A percentile compares a stretch with the other conserved stretches of the same genome.
Conservation (phyloP, 2,888 invertebrate genomes). For the Tipula helvola region DNA sequence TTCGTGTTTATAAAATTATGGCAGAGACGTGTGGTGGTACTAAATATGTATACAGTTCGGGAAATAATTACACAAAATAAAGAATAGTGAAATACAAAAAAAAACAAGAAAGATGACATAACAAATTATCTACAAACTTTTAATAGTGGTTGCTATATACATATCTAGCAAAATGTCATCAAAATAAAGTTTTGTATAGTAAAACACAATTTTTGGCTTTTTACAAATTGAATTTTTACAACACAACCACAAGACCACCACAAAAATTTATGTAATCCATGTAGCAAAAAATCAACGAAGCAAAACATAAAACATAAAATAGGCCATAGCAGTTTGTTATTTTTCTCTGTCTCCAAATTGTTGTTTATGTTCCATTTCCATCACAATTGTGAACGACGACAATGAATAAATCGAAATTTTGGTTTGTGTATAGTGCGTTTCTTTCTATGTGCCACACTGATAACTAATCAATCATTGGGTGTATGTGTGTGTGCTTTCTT, state of each 20-base stretch:
- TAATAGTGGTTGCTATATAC: background rate
- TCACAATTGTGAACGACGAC: background rate
- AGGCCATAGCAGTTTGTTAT: background rate
- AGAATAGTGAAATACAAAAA: background rate
- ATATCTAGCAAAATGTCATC: background rate
- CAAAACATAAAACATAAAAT: background rate
- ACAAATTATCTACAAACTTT: background rate
- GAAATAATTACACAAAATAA: background rate
- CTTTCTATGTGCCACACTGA: background rate
- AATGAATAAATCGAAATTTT: background rate
- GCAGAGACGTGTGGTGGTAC: background rate
- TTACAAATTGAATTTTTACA: background rate
- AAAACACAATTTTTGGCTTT: background rate
- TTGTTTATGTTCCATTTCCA: background rate
- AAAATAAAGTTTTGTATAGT: background rate
- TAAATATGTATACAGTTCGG: background rate
- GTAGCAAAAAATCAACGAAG: background rate
- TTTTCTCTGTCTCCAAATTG: background rate
- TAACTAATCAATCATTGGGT: background rate
- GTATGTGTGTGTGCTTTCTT: background rate
- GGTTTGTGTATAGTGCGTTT: background rate
- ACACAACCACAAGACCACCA: background rate
- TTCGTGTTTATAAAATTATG: background rate
- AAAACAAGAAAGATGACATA: background rate
- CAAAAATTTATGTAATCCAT: background rate